Conservation (phyloP, 2,888 invertebrate genomes). For the Heliconius sara region DNA sequence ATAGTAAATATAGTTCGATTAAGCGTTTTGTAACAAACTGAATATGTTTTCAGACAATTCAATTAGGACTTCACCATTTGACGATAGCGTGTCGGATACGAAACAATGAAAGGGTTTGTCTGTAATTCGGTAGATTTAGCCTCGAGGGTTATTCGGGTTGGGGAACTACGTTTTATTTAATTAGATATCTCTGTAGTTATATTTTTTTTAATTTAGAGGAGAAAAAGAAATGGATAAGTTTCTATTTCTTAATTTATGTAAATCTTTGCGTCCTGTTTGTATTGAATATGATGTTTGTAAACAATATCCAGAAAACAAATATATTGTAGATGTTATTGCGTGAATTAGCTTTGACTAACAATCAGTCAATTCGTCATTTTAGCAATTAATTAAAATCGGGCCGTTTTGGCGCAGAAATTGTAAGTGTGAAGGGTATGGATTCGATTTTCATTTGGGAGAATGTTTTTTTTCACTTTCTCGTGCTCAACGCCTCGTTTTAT, state of each 20-base stretch:
- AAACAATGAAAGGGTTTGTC: conserved; percentile 22
- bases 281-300: no score
- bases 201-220: not conserved
- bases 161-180: conserved; percentile 9
- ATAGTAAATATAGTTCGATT: conserved; percentile 42
- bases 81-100: conserved; percentile 19
- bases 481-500: no score
- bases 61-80: conserved; percentile 39
- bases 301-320: no score
- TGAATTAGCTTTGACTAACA: no score
- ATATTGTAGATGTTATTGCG: no score
- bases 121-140: conserved; percentile 20
- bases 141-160: not conserved
- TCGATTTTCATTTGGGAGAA: no score
- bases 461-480: no score
- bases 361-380: no score
- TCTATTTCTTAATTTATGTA: not conserved
- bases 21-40: conserved; percentile 35
- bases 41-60: conserved; percentile 46
- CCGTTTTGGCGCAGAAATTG: no score
- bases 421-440: no score
- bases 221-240: not conserved
- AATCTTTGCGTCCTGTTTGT: no score
- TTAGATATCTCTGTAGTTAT: not conserved
- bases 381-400: no score